These are phyloP conservation scores for Pristionchus entomophagus DNA, from an alignment of 2,888 invertebrate genomes.

Conservation along the genomic window DNA sequence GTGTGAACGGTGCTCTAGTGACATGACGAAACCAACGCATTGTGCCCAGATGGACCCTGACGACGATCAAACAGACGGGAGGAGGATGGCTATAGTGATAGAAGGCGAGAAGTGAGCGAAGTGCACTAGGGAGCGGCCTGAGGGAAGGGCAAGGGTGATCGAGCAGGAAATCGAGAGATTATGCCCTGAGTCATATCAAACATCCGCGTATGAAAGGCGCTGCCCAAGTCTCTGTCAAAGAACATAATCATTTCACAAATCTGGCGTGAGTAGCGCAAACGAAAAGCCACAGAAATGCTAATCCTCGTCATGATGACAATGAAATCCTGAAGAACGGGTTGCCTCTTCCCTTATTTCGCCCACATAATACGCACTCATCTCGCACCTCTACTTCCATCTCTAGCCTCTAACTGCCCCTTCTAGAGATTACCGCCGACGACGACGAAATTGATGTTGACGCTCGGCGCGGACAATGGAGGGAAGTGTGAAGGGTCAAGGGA, in stretches of 20 bases:
- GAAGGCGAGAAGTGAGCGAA: neutral
- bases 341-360: neutral
- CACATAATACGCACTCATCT: too few relatives aligned
- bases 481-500: slow-evolving; percentile 19
- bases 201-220: too few relatives aligned
- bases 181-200: slow-evolving; percentile 21
- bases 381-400: too few relatives aligned
- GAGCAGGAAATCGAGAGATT: neutral
- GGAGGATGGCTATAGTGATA: slow-evolving; percentile 32
- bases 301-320: too few relatives aligned
- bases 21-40: too few relatives aligned
- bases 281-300: too few relatives aligned
- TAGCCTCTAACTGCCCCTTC: neutral
- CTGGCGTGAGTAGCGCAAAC: too few relatives aligned
- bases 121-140: slow-evolving; percentile 5
- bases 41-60: neutral
- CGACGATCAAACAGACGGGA: slow-evolving; percentile 13
- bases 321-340: neutral
- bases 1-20: too few relatives aligned
- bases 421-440: slow-evolving; percentile 11
- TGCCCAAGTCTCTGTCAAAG: neutral
- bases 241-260: neutral
- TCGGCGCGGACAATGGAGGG: neutral
- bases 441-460: slow-evolving; percentile 21
- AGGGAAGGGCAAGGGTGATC: neutral